These are phyloP conservation scores for Monoplex corrugatus DNA, from an alignment of 2,888 invertebrate species.

Conservation along the genomic window DNA sequence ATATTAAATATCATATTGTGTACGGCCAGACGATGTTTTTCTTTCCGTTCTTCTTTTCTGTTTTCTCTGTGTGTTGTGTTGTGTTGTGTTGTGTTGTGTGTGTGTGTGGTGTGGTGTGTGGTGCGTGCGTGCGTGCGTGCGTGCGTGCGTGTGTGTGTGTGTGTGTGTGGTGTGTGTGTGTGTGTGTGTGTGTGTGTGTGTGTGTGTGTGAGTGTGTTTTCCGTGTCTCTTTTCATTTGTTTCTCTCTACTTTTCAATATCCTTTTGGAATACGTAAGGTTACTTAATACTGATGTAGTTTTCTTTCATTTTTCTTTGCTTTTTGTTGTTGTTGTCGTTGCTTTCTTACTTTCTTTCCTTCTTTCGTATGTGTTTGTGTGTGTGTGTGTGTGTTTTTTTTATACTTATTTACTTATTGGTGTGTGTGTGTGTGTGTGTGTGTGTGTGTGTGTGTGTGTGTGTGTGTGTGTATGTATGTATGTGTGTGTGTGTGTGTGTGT, in stretches of 20 bases:
- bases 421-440: slow-evolving; percentile 12
- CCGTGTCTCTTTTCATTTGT: neutral
- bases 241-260: neutral
- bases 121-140: slow-evolving; percentile 13
- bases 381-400: neutral
- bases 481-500: too few species aligned
- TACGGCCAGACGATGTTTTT: too few species aligned
- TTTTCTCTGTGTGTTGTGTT: too few species aligned
- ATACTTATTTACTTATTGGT: neutral
- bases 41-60: too few species aligned
- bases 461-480: neutral
- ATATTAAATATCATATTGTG: too few species aligned
- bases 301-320: too few species aligned
- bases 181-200: neutral
- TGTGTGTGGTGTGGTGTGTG: too few species aligned
- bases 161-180: slow-evolving; percentile 28
- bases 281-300: too few species aligned
- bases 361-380: neutral
- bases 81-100: too few species aligned
- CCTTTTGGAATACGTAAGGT: too few species aligned
- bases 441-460: neutral
- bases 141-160: slow-evolving; percentile 10
- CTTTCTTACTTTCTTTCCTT: neutral
- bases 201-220: too few species aligned
- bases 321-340: neutral